Conservation (phyloP, 2,888 invertebrate species). For the Oxycera nigricornis region DNA sequence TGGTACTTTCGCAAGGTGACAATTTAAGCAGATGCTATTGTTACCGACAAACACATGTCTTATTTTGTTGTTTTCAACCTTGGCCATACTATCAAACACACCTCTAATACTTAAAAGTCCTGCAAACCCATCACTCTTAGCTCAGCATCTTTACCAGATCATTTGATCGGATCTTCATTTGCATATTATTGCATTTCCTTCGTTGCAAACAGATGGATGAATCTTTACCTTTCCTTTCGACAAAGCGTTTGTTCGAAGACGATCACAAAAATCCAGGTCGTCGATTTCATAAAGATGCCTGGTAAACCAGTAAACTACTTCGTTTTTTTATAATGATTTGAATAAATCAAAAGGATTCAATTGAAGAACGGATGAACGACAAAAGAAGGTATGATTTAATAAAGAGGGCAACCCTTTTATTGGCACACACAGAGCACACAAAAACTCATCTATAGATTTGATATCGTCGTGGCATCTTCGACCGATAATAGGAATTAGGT, state of each 20-base stretch:
- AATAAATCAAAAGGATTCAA: slow-evolving; percentile 28
- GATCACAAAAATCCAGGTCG: slow-evolving; percentile 6
- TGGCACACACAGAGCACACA: not conserved
- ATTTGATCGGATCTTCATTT: slow-evolving; percentile 13
- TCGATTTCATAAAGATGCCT: not conserved
- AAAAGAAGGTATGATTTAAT: slow-evolving; percentile 26
- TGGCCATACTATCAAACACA: not conserved
- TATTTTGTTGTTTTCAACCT: no score
- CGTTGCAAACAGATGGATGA: slow-evolving; percentile 12
- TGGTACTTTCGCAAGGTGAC: not conserved
- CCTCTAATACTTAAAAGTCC: not conserved
- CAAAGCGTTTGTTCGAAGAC: not conserved
- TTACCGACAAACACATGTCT: no score
- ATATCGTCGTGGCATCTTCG: slow-evolving; percentile 9
- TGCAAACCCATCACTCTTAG: not conserved
- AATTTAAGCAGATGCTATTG: not conserved
- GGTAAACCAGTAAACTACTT: slow-evolving; percentile 17
- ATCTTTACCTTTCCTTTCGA: not conserved
- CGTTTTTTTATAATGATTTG: slow-evolving; percentile 16
- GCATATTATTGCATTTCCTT: slow-evolving; percentile 26
- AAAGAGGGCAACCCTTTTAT: slow-evolving; percentile 23
- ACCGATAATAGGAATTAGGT: slow-evolving; percentile 11
- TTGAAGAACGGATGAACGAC: slow-evolving; percentile 25
- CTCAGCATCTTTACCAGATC: slow-evolving; percentile 11
- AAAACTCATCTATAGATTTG: slow-evolving; percentile 3